Base-by-base conservation (phyloP, 2,113 vertebrate genomes). In the Leucoraja erinaceus region DNA sequence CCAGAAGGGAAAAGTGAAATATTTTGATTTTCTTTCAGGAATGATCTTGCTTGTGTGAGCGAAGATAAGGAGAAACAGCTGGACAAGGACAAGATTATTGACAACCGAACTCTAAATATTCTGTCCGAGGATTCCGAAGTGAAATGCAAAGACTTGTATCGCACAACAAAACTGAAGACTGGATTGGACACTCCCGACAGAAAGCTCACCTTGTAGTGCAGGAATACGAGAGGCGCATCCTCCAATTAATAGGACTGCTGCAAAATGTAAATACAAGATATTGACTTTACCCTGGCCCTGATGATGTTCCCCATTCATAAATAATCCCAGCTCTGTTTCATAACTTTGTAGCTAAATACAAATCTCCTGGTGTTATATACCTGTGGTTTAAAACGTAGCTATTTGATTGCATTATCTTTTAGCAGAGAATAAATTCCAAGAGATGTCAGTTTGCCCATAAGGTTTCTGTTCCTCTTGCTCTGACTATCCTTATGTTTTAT, bases 111-210 rank as follows among this genome's bases (percentile, higher is more conserved):
- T 0, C 93, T 94, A 18, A 84, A 93, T 14, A 6, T 95, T 0
- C 93, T 81, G 31, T 81, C 94, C 0, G 94, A 94, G 79, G 96
- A 97, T 9, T 33, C 93, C 3, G 91, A 94, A 12, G 93, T 92
- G 9, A 96, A 96, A 94, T 96, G 61, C 94, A 95, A 93, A 93
- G 95, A 96, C 1, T 86, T 93, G 86, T 94, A 93, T 76, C 96
- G 94, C 81, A 93, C 94, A 0, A 90, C 93, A 93, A 94, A 95
- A 93, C 95, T 93, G 75, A 95, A 94, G 93, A 93, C 5, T 0
- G 1, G 79, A 83, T 54, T 93, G 0, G 95, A 96, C 4, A 86
- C 8, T 0, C 0, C 95, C 3, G 28, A 81, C 28, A 10, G 0
- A 4, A 94, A 97, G 88, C 93, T 20, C 0, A 93, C 93, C 8